Percentiles rank a stretch among this genome's conserved stretches.
These are phyloP conservation scores for Gambusia affinis DNA, from an alignment of 2,113 vertebrate genomes.

Conservation along the genomic window DNA sequence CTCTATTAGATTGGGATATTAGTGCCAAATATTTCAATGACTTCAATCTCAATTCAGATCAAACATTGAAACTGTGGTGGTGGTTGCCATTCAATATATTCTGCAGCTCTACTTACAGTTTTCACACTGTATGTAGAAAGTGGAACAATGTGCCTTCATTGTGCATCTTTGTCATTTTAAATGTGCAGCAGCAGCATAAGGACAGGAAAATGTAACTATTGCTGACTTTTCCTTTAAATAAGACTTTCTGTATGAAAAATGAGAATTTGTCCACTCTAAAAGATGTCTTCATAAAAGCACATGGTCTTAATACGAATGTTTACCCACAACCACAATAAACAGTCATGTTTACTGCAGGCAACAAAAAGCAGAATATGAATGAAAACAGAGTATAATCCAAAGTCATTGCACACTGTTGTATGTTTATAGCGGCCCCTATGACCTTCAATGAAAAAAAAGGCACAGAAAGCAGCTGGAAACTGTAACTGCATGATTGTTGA, in stretches of 20 bases:
- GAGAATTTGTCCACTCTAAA: slow-evolving; percentile 6
- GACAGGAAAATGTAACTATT: no score
- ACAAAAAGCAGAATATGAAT: slow-evolving; percentile 63
- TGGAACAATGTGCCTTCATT: no score
- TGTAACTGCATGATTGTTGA: background rate
- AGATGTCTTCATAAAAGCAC: slow-evolving; percentile 24
- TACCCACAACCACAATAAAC: slow-evolving; percentile 51
- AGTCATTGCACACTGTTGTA: slow-evolving; percentile 49
- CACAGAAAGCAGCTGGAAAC: slow-evolving; percentile 18
- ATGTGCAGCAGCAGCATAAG: no score
- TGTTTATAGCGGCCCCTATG: slow-evolving; percentile 49
- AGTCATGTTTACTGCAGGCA: slow-evolving; percentile 65
- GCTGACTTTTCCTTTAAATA: background rate
- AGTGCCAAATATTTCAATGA: no score
- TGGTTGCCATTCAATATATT: no score
- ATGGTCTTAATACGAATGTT: slow-evolving; percentile 64
- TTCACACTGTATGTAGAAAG: no score
- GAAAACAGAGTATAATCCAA: slow-evolving; percentile 65
- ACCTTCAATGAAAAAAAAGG: background rate
- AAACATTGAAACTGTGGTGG: no score
- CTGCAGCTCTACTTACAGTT: no score
- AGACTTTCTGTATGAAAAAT: background rate
- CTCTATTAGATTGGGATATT: no score
- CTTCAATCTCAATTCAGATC: no score
- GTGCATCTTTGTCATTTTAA: no score